Base-by-base conservation (phyloP, 37 sponge, comb jelly and placozoan genomes). In the Agelas oroides region DNA sequence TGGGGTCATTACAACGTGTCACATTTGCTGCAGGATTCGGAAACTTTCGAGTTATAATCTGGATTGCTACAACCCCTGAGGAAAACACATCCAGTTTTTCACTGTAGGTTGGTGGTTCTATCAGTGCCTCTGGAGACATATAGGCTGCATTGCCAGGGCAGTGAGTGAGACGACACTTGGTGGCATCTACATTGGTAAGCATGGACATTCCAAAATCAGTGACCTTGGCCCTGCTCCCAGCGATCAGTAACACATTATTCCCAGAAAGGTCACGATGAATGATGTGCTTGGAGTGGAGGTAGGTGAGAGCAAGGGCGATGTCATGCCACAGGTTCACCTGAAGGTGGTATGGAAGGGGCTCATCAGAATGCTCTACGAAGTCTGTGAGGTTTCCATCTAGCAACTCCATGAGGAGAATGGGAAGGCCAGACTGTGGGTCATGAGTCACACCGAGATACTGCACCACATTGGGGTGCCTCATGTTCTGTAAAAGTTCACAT, bases 61-160 rank as follows among this genome's bases (percentile, higher is more conserved):
- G 82, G 30, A 81, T 6, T 11, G 54, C 25, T 57, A 81, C 23
- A 5, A 81, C 82, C 11, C 82, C 82, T 19, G 52, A 54, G 20
- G 82, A 81, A 55, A 81, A 81, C n/a, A 46, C 70, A 38, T 81
- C 82, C 38, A 81, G 71, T 35, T 40, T 81, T 19, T 81, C 34
- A 32, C 71, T 56, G 71, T 81, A 81, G 14, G n/a, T 23, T 11
- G 82, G 82, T 31, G 35, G 35, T 20, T 35, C 52, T 23, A 41
- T 18, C 39, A 32, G 70, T 5, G 82, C 82, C 36, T 81, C 82
- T 1, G 82, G 82, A 1, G 82, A 71, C 82, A 81, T 81, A 58
- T 70, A 81, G 18, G 31, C 71, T 55, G 72, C 57, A 54, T 38
- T 58, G 8, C 82, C 82, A 20, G 82, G 82, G 15, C 28, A 56